Evolutionary conservation across 2,888 invertebrate species (phyloP), one percentile per base, ranked within the genome.

Genomic region (Schizaphis graminum): DNA sequence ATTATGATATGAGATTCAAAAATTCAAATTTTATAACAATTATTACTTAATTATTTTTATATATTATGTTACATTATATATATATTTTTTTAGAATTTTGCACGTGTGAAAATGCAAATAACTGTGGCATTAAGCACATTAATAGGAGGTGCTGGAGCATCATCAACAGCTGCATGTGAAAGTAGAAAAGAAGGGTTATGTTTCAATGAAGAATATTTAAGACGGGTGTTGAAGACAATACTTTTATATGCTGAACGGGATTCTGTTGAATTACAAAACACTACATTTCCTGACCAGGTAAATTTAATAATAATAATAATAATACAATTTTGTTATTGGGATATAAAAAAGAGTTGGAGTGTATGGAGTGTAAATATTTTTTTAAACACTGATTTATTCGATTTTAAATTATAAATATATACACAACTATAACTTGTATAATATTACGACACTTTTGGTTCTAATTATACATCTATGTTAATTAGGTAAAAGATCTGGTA

Each of bases 101-200:
- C 99, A 85, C 97, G 99, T 95, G 99, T 99, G 4, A 99, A 99
- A 97, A 99, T 99, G 99, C 99, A 99, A 96, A 99, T 99, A 95
- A 99, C 99, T 21, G 99, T 99, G 97, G 99, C 99, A 0, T 96
- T 99, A 94, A 99, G 99, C 94, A 98, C 99, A 53, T 89, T 93
- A n/a, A 77, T 93, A 77, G 89, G 88, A 28, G 88, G 92, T 44
- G 44, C 89, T 89, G 88, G 88, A 92, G 28, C 28, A 5, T n/a
- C 56, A 7, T 87, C 92, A 49, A 92, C 61, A 11, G 35, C 61
- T 67, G 16, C 49, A 11, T 77, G 21, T 77, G 92, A 93, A 93
- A 67, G 26, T 56, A 77, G 53, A n/a, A 93, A 88, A 89, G 92
- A 89, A 56, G 67, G 53, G 24, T 85, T 91, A 41, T 53, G 56